These are phyloP conservation scores for Eumaeus atala DNA, from an alignment of 1,140 invertebrate species.

Conservation along the genomic window DNA sequence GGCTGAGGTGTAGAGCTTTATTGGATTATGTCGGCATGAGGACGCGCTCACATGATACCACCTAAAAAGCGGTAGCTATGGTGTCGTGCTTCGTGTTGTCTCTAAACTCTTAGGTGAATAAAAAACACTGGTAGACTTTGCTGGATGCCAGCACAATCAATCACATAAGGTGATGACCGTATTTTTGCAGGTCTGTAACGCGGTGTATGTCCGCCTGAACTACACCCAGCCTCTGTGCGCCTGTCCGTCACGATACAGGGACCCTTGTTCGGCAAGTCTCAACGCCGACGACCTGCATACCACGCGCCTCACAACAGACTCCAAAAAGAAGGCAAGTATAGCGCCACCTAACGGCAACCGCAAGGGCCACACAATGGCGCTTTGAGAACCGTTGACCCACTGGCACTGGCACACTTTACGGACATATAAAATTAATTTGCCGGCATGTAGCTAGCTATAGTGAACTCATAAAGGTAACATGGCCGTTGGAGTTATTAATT, in stretches of 20 bases:
- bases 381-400: neutral
- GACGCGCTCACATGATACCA: too few relatives aligned
- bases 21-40: too few relatives aligned
- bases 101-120: too few relatives aligned
- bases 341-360: conserved; percentile 1
- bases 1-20: too few relatives aligned
- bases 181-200: conserved; percentile 87
- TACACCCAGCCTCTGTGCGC: conserved; percentile 94
- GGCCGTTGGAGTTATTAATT: too few relatives aligned
- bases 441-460: too few relatives aligned
- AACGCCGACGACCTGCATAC: conserved; percentile 93
- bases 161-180: too few relatives aligned
- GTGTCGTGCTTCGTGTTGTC: too few relatives aligned
- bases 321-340: conserved; percentile 82
- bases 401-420: neutral
- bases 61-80: too few relatives aligned
- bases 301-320: conserved; percentile 89
- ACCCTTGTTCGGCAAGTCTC: conserved; percentile 91
- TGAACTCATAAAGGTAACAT: too few relatives aligned
- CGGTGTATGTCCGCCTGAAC: conserved; percentile 92
- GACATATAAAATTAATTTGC: neutral
- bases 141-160: too few relatives aligned
- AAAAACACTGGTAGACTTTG: too few relatives aligned
- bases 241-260: conserved; percentile 88
- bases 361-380: neutral